Conservation (phyloP, 2,797 vertebrate species). For the Gallirallus australis region DNA sequence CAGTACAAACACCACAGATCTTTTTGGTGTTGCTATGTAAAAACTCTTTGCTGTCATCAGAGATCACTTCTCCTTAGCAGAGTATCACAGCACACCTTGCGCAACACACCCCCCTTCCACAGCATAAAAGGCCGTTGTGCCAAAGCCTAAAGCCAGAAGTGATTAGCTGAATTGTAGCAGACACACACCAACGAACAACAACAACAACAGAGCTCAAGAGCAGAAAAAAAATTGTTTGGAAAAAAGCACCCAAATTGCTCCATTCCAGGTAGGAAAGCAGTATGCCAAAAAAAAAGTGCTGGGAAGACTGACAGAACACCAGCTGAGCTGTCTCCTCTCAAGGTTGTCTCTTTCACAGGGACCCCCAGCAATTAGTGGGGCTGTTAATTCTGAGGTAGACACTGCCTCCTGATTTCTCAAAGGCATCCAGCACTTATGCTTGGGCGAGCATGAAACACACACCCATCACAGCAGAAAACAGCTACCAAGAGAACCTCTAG, state of each 20-base stretch:
- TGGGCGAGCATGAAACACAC: fast-evolving
- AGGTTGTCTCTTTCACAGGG: background rate
- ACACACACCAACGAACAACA: too few species aligned
- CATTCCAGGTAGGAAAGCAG: background rate
- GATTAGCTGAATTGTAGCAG: background rate
- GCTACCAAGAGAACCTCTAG: background rate
- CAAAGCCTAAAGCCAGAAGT: background rate
- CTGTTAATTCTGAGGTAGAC: background rate
- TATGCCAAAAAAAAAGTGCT: background rate
- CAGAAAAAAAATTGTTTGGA: background rate
- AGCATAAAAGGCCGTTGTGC: background rate
- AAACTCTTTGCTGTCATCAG: background rate
- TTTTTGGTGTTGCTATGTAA: background rate
- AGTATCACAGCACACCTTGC: background rate
- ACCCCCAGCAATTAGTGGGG: background rate
- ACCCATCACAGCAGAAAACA: background rate
- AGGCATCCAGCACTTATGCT: background rate
- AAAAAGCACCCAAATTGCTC: background rate
- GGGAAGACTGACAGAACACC: background rate
- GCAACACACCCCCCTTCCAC: background rate
- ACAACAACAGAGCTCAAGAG: background rate
- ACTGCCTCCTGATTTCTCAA: background rate
- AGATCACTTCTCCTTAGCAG: background rate
- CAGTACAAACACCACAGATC: background rate
- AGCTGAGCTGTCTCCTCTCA: background rate